Evolutionary conservation across 2,797 vertebrate species (phyloP).

Genomic region (Staurois parvus): DNA sequence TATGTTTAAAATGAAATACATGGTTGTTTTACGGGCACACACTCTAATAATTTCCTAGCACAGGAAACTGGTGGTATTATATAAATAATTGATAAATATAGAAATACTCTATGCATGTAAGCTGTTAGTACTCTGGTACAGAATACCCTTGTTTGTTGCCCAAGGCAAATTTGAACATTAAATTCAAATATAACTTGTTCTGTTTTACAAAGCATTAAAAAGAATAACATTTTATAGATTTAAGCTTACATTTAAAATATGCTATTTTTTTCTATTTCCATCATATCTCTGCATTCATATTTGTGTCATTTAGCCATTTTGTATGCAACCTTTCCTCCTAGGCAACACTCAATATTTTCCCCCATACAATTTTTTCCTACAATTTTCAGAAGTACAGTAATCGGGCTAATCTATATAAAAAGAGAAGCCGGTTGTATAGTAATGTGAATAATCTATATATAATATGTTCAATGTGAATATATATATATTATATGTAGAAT

Average conservation of each 20-base stretch:
- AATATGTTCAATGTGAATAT: neutral
- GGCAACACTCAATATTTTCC: neutral
- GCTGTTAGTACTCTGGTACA: conserved; percentile 6
- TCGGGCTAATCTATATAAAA: neutral
- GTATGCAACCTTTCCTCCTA: neutral
- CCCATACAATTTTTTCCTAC: neutral
- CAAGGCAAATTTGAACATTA: conserved; percentile 24
- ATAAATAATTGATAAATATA: conserved; percentile 29
- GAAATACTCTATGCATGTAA: conserved; percentile 11
- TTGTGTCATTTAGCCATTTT: neutral
- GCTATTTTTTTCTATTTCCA: neutral
- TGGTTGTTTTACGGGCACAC: neutral
- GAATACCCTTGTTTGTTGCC: neutral
- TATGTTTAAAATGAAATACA: neutral
- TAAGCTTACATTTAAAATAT: neutral
- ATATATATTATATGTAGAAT: neutral
- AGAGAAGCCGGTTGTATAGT: too few species aligned
- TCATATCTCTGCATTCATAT: neutral
- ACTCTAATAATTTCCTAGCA: neutral
- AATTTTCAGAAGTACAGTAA: too few species aligned
- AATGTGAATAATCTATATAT: neutral
- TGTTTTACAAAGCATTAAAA: neutral
- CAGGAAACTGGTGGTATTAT: neutral
- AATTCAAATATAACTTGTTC: neutral
- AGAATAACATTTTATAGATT: neutral